Conservation (phyloP, 1,140 invertebrate genomes). For the Wiebesia pumilae region DNA sequence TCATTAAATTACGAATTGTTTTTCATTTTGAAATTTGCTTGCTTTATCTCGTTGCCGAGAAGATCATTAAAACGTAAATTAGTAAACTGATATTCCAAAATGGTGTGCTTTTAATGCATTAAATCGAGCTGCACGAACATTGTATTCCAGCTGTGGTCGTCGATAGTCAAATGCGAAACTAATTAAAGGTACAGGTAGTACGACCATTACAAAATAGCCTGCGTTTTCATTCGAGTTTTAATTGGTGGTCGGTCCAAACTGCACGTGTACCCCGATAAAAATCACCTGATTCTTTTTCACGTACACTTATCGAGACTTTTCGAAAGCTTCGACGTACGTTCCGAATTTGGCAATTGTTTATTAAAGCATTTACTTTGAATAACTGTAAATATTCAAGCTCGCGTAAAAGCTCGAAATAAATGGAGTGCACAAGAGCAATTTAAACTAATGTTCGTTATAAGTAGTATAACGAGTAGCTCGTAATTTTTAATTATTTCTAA, state of each 20-base stretch:
- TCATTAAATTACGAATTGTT: too few relatives aligned
- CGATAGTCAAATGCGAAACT: constrained; percentile 29
- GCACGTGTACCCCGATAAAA: neutral
- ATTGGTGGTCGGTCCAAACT: neutral
- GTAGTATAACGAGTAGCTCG: too few relatives aligned
- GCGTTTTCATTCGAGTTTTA: constrained; percentile 30
- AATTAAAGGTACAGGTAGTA: constrained; percentile 24
- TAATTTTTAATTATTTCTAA: too few relatives aligned
- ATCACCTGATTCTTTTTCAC: neutral
- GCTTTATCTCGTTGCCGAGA: neutral
- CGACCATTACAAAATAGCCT: constrained; percentile 8
- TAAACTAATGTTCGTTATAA: too few relatives aligned
- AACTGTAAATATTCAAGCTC: neutral
- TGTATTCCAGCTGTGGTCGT: neutral
- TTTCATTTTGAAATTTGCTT: too few relatives aligned
- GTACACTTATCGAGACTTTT: neutral
- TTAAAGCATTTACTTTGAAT: neutral
- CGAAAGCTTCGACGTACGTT: neutral
- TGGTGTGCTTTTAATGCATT: neutral
- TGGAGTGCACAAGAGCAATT: too few relatives aligned
- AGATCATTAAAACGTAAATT: neutral
- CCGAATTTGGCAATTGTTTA: neutral
- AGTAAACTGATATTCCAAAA: neutral
- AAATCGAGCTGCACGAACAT: neutral
- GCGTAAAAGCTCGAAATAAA: too few relatives aligned